These are phyloP conservation scores for Heliocidaris erythrogramma DNA, from an alignment of 35 echinoderm and acorn worm genomes.

Conservation along the genomic window DNA sequence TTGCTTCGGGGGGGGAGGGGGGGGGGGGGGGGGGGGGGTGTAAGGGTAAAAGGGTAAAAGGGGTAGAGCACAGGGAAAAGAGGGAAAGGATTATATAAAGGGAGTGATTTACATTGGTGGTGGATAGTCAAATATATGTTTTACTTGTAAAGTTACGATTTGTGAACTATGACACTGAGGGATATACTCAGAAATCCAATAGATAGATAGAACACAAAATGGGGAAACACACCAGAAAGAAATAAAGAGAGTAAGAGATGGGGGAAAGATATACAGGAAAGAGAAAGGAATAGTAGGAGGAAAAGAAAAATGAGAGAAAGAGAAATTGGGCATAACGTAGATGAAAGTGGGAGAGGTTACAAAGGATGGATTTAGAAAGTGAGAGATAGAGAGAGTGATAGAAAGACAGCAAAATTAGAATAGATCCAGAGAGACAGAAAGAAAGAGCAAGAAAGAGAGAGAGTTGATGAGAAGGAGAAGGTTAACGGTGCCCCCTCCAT, in stretches of 20 bases:
- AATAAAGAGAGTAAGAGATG: no score
- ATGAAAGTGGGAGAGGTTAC: background rate
- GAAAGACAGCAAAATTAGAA: background rate
- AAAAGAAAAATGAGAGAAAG: background rate
- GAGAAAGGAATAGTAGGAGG: background rate
- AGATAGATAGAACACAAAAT: no score
- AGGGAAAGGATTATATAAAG: background rate
- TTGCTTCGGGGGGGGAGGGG: background rate
- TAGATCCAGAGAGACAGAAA: background rate
- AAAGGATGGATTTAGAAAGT: background rate
- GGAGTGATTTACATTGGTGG: no score
- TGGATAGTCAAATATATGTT: no score
- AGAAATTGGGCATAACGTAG: background rate
- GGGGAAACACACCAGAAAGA: no score
- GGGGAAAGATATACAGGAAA: no score
- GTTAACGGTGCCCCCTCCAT: background rate
- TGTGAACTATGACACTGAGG: no score
- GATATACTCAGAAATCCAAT: no score
- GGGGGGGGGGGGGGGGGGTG: background rate
- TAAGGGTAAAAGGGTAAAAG: no score
- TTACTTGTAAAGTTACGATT: no score
- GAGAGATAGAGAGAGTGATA: background rate
- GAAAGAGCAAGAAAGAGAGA: slow-evolving; percentile 5
- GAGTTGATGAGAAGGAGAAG: background rate
- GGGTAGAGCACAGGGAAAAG: background rate